Evolutionary conservation across 2,888 invertebrate species (phyloP), one percentile per base, ranked within the genome.

Genomic region (Drosophila fulvimacula): DNA sequence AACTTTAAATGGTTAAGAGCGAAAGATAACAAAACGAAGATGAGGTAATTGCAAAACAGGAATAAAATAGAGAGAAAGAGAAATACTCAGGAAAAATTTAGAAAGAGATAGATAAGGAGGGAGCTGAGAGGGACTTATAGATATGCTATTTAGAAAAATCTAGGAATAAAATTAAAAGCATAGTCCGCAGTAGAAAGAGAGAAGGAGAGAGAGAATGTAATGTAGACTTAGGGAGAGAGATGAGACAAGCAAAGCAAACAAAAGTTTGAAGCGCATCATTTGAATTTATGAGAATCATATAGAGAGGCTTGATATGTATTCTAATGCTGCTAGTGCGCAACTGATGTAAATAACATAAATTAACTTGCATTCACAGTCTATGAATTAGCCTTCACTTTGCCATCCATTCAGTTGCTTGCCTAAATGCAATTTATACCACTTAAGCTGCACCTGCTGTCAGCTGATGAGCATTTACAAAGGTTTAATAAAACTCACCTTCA

Each of bases 351-450:
- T 46, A 4, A n/a, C 27, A 27, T 27, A 5, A 17, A 30, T 46
- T 11, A 46, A n/a, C 27, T 11, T 5, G n/a, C 10, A 10, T n/a
- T 10, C 10, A 2, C 5, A 27, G 5, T 10, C 27, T 24, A 2
- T 46, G 30, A 46, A 32, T 30, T 19, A 19, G 17, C 48, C 48
- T 32, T 48, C 48, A 48, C 30, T 48, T 32, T 13, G n/a, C 27
- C 44, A 44, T 7, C 21, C 13, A 21, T 44, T 15, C n/a, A 30
- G 46, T 13, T 32, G 6, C 11, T 30, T 30, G 11, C 11, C 4
- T n/a, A n/a, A 27, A n/a, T 17, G 27, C 27, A 46, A 30, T 30
- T 10, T 10, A 21, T 27, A 5, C 46, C 27, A 10, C 3, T 46
- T 4, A 10, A 24, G 46, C 30, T 46, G 30, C 46, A 46, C 17